These are phyloP conservation scores for Blastobasis adustella DNA, from an alignment of 2,888 invertebrate genomes.

Conservation along the genomic window DNA sequence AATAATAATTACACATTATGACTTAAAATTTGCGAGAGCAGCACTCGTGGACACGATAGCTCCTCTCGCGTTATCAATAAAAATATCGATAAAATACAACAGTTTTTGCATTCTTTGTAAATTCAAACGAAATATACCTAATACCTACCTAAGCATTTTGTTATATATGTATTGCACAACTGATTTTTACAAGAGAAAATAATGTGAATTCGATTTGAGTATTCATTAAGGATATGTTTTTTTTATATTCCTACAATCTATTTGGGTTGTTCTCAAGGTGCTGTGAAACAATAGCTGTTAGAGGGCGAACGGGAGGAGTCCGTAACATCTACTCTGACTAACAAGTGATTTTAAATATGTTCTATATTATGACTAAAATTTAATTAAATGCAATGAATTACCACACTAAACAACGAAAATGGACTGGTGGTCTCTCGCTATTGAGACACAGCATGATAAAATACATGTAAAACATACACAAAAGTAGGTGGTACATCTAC, in stretches of 20 bases:
- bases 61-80: slow-evolving; percentile 52
- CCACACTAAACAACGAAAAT: slow-evolving; percentile 32
- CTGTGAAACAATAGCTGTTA: slow-evolving; percentile 65
- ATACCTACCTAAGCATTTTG: slow-evolving; percentile 68
- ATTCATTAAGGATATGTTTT: slow-evolving; percentile 71
- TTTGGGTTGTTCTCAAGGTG: slow-evolving; percentile 49
- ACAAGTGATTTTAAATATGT: slow-evolving; percentile 38
- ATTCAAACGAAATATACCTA: slow-evolving; percentile 70
- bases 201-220: slow-evolving; percentile 66
- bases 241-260: slow-evolving; percentile 59
- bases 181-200: slow-evolving; percentile 56
- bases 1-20: slow-evolving; percentile 68
- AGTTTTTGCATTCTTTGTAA: slow-evolving; percentile 67
- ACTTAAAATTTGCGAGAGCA: slow-evolving; percentile 54
- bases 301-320: slow-evolving; percentile 26
- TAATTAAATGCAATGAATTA: slow-evolving; percentile 64
- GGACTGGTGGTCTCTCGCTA: slow-evolving; percentile 51
- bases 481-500: slow-evolving; percentile 53
- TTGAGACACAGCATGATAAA: slow-evolving; percentile 57
- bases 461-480: slow-evolving; percentile 58
- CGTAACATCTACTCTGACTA: slow-evolving; percentile 41
- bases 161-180: slow-evolving; percentile 70
- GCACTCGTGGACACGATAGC: slow-evolving; percentile 36
- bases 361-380: slow-evolving; percentile 57
- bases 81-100: slow-evolving; percentile 72